Base-by-base conservation (phyloP, 2,113 vertebrate genomes). In the Brachyhypopomus occidentalis region DNA sequence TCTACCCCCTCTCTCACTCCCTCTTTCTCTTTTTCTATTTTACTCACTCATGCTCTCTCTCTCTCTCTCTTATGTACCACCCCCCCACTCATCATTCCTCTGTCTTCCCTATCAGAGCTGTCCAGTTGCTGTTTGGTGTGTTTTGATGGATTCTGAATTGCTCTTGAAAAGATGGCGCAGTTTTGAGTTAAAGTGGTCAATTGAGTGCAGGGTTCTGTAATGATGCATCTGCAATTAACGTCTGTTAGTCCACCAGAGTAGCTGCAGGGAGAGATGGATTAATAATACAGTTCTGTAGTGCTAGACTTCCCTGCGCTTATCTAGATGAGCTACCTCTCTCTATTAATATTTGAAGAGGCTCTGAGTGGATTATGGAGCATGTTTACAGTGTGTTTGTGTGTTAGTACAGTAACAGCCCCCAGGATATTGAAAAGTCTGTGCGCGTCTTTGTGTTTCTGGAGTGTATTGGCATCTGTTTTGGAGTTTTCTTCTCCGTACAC, bases 141-240 rank as follows among this genome's bases (percentile, higher is more conserved):
- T 56, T 86, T 73, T 86, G 81, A 89, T 88, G 81, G 85, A 84
- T 81, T 83, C 83, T 73, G 85, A 88, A 90, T 87, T 88, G 81
- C 86, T 87, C 80, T 87, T 91, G 59, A 88, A 81, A 88, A 86
- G 85, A 85, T 30, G 14, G 70, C 58, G 6, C 85, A 80, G 81
- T 89, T 74, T 52, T 14, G 45, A 52, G 45, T 82, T 80, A 75
- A 84, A 87, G 85, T 78, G 85, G 74, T 81, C 86, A 87, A 79
- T 88, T 88, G 85, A 67, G 27, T 75, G 30, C 75, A 69, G 56
- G 78, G 76, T 25, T 83, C 79, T 72, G 8, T 85, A 23, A 58
- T 85, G 85, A 90, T 84, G 81, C 75, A 77, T 85, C 84, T 84
- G 82, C 82, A 88, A 83, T 90, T 87, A 87, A 70, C 71, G 59